Percentiles rank a stretch among this genome's conserved stretches.
Conservation (phyloP, 1,140 invertebrate genomes). For the Dendrolimus punctatus region DNA sequence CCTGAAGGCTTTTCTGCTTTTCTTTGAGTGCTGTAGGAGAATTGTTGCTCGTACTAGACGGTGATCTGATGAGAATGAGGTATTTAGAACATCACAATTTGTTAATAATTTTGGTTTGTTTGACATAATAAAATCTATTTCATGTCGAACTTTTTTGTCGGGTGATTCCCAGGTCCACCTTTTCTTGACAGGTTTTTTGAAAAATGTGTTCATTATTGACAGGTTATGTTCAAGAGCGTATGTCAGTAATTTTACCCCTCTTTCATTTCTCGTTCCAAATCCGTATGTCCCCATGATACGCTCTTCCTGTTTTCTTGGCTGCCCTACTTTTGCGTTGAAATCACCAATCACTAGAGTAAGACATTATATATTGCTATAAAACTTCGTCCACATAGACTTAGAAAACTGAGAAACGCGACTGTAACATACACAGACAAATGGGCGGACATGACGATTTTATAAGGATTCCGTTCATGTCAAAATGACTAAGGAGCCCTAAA, state of each 20-base stretch:
- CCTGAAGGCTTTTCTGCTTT: constrained; percentile 1
- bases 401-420: too few relatives aligned
- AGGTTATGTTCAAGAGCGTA: constrained; percentile 4
- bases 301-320: constrained; percentile 1
- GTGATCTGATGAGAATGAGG: constrained; percentile 2
- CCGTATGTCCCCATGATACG: constrained; percentile 1
- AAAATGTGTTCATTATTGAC: constrained; percentile 3
- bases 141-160: constrained; percentile 2
- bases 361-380: too few relatives aligned
- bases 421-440: too few relatives aligned
- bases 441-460: too few relatives aligned
- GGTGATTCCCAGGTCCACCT: constrained; percentile 3
- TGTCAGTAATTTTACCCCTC: not conserved
- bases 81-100: constrained; percentile 6
- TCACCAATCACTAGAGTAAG: too few relatives aligned
- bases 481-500: too few relatives aligned
- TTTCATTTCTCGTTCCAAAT: constrained; percentile 1
- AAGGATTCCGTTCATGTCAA: too few relatives aligned
- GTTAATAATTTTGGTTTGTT: not conserved
- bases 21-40: not conserved
- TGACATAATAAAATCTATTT: constrained; percentile 4
- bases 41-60: constrained; percentile 3
- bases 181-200: constrained; percentile 2
- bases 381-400: too few relatives aligned
- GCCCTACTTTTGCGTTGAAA: not conserved